Percentiles rank a stretch among this genome's conserved stretches.
These are phyloP conservation scores for Cyclargus thomasi DNA, from an alignment of 1,140 invertebrate genomes.

Conservation along the genomic window DNA sequence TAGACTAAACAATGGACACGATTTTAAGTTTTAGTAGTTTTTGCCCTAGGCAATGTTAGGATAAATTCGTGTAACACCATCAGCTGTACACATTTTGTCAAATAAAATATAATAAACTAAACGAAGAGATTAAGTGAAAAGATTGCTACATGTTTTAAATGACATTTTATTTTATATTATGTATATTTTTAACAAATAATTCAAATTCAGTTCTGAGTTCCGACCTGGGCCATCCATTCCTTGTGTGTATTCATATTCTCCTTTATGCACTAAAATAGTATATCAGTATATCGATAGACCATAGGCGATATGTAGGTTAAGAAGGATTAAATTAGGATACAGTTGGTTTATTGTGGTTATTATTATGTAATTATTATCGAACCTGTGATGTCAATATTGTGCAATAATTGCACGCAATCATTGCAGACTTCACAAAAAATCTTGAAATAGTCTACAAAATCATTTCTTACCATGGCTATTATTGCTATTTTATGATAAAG, in stretches of 20 bases:
- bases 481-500: no score
- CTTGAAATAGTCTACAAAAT: not conserved
- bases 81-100: not conserved
- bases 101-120: no score
- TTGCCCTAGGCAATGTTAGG: conserved; percentile 5
- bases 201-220: no score
- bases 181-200: no score
- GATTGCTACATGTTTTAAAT: no score
- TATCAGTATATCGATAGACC: not conserved
- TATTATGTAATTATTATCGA: not conserved
- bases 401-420: not conserved
- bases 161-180: no score
- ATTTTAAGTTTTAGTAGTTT: conserved; percentile 5
- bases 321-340: not conserved
- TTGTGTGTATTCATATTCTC: not conserved
- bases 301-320: not conserved
- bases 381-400: not conserved
- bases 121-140: not conserved
- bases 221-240: no score
- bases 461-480: not conserved
- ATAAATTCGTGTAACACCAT: not conserved
- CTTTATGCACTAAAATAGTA: not conserved
- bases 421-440: not conserved
- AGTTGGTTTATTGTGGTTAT: not conserved
- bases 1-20: not conserved